Base-by-base conservation (phyloP, 2,797 vertebrate genomes). In the Aplochiton taeniatus region DNA sequence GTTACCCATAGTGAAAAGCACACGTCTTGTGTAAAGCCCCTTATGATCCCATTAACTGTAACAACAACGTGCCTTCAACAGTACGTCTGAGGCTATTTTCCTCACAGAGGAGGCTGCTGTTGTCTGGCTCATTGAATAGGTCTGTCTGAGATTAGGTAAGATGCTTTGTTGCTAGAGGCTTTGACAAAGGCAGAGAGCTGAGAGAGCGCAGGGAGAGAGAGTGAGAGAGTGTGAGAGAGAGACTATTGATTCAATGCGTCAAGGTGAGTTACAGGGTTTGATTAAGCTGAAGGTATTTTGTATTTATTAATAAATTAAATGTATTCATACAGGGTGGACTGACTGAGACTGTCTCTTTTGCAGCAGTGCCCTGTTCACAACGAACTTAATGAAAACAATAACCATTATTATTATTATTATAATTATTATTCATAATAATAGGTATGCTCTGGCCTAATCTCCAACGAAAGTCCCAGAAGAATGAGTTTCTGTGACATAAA, bases 91-190 rank as follows among this genome's bases (percentile, higher is more conserved):
- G 31, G 2, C 20, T 58, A 41, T 17, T 66, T 3, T 50, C 46
- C 19, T 14, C 53, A 42, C 31, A 58, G n/a, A 42, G 31, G 19
- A 8, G 31, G 18, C 45, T n/a, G 13, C 11, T 49, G 58, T 50
- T 50, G 41, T 50, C 59, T 12, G 59, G 59, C 19, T 61, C 58
- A 47, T 18, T 20, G 58, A 14, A 60, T 60, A 17, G 50, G 49
- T 42, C n/a, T 51, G 48, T 31, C 12, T 45, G 43, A 58, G 55
- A 18, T 68, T 61, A 48, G 19, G 31, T 17, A 55, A 14, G 42
- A 13, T 9, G 41, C 42, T 43, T 48, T 58, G 57, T 66, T 58
- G 64, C 19, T 13, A 45, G 14, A n/a, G 50, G 6, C 16, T 52
- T 52, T 47, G 45, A 19, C 12, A 49, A 10, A 45, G 49, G 17